Conservation (phyloP, 2,113 vertebrate genomes). For the Gymnocephalus cernua region DNA sequence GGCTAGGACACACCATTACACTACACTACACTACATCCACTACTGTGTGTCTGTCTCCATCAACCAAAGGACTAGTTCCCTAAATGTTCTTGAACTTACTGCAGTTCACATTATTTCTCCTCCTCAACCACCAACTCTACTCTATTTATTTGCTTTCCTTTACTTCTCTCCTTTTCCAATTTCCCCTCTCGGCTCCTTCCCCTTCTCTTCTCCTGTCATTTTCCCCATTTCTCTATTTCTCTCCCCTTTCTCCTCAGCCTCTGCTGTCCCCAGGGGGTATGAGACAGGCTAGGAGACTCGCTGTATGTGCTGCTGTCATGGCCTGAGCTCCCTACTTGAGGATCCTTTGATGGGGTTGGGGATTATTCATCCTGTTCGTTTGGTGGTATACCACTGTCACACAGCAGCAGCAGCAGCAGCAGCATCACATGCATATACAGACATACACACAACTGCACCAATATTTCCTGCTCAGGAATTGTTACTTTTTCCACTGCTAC, state of each 20-base stretch:
- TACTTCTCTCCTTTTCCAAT: conserved; percentile 65
- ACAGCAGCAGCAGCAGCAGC: conserved; percentile 58
- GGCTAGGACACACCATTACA: background rate
- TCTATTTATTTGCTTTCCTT: conserved; percentile 29
- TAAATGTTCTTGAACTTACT: conserved; percentile 42
- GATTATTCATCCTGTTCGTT: conserved; percentile 79
- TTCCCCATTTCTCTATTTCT: conserved; percentile 58
- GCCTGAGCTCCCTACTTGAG: conserved; percentile 73
- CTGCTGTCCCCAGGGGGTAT: conserved; percentile 72
- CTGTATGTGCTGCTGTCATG: conserved; percentile 73
- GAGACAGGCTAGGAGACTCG: conserved; percentile 65
- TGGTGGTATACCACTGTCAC: conserved; percentile 68
- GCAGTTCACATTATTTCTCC: conserved; percentile 51
- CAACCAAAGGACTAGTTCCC: conserved; percentile 26
- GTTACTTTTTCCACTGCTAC: conserved; percentile 26
- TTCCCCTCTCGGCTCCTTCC: conserved; percentile 50
- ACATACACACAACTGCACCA: conserved; percentile 55
- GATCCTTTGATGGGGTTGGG: conserved; percentile 81
- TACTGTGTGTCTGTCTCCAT: conserved; percentile 54
- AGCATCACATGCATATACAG: conserved; percentile 51
- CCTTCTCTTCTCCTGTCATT: conserved; percentile 65
- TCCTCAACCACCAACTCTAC: conserved; percentile 29
- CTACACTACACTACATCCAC: background rate
- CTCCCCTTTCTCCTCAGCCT: conserved; percentile 66
- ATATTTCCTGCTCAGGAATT: conserved; percentile 50